Conservation (phyloP, 2,888 invertebrate genomes). For the Zele albiditarsus region DNA sequence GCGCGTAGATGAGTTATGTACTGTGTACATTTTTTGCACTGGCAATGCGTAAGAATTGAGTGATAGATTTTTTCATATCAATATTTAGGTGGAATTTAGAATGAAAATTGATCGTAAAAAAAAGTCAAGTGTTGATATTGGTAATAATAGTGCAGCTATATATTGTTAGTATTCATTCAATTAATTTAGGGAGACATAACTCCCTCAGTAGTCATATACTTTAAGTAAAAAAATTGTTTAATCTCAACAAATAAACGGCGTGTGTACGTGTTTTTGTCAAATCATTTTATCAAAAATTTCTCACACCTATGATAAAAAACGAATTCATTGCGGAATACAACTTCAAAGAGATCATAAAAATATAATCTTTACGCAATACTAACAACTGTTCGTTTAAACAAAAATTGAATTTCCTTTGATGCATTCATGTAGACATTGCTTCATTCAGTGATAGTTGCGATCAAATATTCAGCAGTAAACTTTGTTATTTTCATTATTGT, state of each 20-base stretch:
- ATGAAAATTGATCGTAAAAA: not conserved
- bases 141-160: not conserved
- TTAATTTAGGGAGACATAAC: not conserved
- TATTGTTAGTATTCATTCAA: not conserved
- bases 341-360: no score
- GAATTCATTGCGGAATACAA: no score
- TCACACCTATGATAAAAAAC: no score
- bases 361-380: no score
- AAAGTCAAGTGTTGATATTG: not conserved
- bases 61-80: constrained; percentile 17
- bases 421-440: no score
- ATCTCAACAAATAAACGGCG: not conserved
- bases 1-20: not conserved
- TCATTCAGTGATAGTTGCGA: no score
- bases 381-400: no score
- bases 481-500: no score
- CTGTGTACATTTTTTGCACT: constrained; percentile 11
- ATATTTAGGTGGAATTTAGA: not conserved
- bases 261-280: constrained; percentile 16
- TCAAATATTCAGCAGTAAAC: no score
- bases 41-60: constrained; percentile 11
- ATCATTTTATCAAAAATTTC: not conserved
- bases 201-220: constrained; percentile 4
- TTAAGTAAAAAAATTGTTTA: constrained; percentile 4
- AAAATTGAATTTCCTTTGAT: no score